phyloP scores from a whole-genome alignment of 1,140 invertebrate genomes.

The Brachionus plicatilis region DNA sequence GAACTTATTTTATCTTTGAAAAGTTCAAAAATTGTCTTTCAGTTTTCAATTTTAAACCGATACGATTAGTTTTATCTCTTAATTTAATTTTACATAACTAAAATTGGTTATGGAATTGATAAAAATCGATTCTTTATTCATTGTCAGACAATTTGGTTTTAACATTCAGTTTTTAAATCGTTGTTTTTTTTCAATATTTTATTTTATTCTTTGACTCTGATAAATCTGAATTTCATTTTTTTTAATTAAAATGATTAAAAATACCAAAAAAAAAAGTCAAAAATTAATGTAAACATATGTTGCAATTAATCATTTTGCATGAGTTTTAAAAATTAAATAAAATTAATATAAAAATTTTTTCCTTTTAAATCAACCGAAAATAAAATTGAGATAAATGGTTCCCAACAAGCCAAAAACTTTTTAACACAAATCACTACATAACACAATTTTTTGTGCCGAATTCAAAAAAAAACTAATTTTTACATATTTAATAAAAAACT shows the following conservation, averaged over 20 bases:
- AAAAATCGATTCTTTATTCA: background rate
- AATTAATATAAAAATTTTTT: background rate
- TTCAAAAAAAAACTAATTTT: too few relatives aligned
- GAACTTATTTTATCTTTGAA: background rate
- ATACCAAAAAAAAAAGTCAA: background rate
- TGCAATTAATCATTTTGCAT: background rate
- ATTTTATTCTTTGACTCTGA: background rate
- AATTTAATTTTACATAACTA: background rate
- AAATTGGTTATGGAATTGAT: background rate
- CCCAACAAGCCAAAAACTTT: too few relatives aligned
- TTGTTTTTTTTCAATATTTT: conserved; percentile 3
- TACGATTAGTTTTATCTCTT: conserved; percentile 13
- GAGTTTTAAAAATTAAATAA: background rate
- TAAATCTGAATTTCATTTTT: background rate
- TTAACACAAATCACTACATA: too few relatives aligned
- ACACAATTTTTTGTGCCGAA: too few relatives aligned
- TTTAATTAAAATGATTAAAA: background rate
- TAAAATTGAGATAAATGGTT: too few relatives aligned
- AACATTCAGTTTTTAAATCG: conserved; percentile 7
- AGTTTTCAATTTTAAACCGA: conserved; percentile 15
- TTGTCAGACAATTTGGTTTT: background rate
- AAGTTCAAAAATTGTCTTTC: background rate
- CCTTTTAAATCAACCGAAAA: background rate
- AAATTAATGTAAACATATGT: background rate
- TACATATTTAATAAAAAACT: too few relatives aligned